These are phyloP conservation scores for Acestrorhynchus altus DNA, from an alignment of 2,797 vertebrate species.

Conservation along the genomic window DNA sequence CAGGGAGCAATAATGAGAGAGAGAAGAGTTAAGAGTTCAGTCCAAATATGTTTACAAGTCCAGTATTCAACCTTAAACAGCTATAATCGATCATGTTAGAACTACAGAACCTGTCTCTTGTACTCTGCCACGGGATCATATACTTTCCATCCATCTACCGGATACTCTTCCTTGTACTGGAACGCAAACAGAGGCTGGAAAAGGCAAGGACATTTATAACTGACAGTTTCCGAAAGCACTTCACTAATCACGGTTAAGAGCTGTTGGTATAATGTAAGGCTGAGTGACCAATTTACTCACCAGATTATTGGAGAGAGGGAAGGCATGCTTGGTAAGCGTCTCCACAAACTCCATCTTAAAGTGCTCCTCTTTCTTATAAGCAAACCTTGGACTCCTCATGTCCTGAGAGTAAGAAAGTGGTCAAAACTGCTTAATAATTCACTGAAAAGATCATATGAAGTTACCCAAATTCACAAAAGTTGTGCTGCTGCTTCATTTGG, in stretches of 20 bases:
- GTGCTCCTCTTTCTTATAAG: constrained; percentile 89
- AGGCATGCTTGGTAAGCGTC: constrained; percentile 82
- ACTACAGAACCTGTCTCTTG: constrained; percentile 85
- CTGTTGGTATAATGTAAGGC: background rate
- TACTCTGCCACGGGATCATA: constrained; percentile 91
- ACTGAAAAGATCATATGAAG: too few relatives aligned
- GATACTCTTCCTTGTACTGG: constrained; percentile 90
- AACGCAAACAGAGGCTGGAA: constrained; percentile 89
- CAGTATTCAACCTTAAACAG: background rate
- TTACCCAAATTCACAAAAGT: too few relatives aligned
- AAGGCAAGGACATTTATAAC: constrained; percentile 30
- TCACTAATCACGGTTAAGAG: background rate
- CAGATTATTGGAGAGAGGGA: constrained; percentile 88
- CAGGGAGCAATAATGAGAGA: background rate
- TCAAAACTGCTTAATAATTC: too few relatives aligned
- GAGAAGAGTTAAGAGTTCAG: background rate
- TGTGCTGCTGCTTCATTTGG: too few relatives aligned
- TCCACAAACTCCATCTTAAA: constrained; percentile 87
- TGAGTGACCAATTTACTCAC: constrained; percentile 70
- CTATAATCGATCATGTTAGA: background rate
- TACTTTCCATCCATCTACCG: constrained; percentile 93
- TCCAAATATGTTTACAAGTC: background rate
- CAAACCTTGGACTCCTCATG: constrained; percentile 92
- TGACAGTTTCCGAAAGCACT: background rate
- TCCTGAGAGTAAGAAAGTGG: constrained; percentile 79